Evolutionary conservation across 2,888 invertebrate species (phyloP).

Genomic region (Nomada fucata): DNA sequence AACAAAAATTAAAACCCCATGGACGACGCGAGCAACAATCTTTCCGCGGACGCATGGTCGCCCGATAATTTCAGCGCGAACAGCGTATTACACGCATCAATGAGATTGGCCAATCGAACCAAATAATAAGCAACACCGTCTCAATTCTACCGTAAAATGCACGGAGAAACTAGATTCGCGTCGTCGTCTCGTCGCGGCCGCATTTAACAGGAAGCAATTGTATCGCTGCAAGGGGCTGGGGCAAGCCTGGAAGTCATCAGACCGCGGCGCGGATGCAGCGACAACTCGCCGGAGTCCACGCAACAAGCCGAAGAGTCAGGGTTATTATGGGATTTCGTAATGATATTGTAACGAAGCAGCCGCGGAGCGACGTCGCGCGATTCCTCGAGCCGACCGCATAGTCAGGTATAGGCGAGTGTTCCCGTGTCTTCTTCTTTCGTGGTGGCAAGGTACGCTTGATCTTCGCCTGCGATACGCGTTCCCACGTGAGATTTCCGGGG

Average conservation of each 20-base stretch:
- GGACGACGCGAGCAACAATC: too few relatives aligned
- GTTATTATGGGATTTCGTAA: conserved; percentile 38
- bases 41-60: too few relatives aligned
- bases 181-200: not conserved
- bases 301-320: conserved; percentile 15
- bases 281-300: conserved; percentile 5
- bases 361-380: conserved; percentile 13
- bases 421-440: conserved; percentile 45
- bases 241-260: conserved; percentile 13
- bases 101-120: not conserved
- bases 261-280: not conserved
- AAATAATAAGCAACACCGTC: not conserved
- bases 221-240: not conserved
- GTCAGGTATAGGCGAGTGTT: conserved; percentile 52
- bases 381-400: conserved; percentile 32
- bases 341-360: conserved; percentile 35
- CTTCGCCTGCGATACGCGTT: conserved; percentile 64
- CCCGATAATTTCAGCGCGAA: too few relatives aligned
- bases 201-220: conserved; percentile 17
- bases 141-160: too few relatives aligned
- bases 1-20: too few relatives aligned
- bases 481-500: conserved; percentile 60
- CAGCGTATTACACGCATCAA: not conserved
- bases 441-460: conserved; percentile 49
- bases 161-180: not conserved